Evolutionary conservation across 2,113 vertebrate genomes (phyloP).

Genomic region (Ctenodactylus gundi): DNA sequence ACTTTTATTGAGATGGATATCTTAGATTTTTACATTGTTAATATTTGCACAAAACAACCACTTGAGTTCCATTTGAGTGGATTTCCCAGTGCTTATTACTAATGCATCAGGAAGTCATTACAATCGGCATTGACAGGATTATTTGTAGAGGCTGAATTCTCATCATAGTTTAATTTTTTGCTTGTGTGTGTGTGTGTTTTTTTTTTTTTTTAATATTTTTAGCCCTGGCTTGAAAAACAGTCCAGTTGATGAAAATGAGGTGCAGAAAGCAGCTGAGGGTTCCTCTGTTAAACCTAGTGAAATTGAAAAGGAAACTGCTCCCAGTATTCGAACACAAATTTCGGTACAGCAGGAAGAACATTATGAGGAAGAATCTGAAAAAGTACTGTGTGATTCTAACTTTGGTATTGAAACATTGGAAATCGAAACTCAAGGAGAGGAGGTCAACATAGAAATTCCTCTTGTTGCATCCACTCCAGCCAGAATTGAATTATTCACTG

Average conservation of each 20-base stretch:
- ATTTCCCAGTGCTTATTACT: slow-evolving; percentile 62
- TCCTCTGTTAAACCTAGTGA: slow-evolving; percentile 78
- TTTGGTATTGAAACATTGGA: background rate
- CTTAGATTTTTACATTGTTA: slow-evolving; percentile 39
- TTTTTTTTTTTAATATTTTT: slow-evolving; percentile 81
- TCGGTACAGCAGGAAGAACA: slow-evolving; percentile 29
- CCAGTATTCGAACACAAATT: slow-evolving; percentile 30
- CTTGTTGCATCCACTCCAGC: background rate
- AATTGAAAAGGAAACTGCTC: slow-evolving; percentile 73
- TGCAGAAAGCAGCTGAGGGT: slow-evolving; percentile 76
- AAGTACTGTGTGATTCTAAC: slow-evolving; percentile 35
- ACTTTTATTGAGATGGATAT: background rate
- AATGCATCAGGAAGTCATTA: slow-evolving; percentile 65
- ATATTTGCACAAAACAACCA: background rate
- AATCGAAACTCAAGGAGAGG: background rate
- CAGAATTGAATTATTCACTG: background rate
- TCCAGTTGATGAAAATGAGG: slow-evolving; percentile 81
- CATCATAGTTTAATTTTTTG: slow-evolving; percentile 83
- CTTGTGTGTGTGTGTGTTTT: slow-evolving; percentile 76
- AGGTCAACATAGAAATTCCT: slow-evolving; percentile 44
- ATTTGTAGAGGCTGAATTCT: slow-evolving; percentile 78
- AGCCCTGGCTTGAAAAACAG: slow-evolving; percentile 82
- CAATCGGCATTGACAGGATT: slow-evolving; percentile 53
- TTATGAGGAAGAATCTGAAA: slow-evolving; percentile 23
- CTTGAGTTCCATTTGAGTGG: slow-evolving; percentile 45